Evolutionary conservation across 1,140 invertebrate species (phyloP).

Genomic region (Brachionus plicatilis): DNA sequence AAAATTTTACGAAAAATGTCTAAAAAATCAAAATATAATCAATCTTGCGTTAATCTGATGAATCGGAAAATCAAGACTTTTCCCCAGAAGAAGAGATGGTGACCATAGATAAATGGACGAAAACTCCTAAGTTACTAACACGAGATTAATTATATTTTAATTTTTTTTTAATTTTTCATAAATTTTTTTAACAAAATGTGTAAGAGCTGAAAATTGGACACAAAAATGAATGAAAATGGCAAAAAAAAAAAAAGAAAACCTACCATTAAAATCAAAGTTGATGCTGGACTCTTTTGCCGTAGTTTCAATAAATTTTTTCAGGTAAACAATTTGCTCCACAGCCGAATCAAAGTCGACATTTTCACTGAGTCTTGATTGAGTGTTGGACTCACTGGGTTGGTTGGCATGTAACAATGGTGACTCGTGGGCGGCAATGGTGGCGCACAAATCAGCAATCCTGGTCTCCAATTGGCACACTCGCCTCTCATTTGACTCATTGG

Average conservation of each 20-base stretch:
- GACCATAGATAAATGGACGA: too few species aligned
- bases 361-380: neutral
- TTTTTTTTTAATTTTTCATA: too few species aligned
- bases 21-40: too few species aligned
- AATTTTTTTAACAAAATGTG: too few species aligned
- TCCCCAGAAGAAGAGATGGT: too few species aligned
- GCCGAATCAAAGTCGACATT: neutral
- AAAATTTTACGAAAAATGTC: too few species aligned
- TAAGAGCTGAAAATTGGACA: too few species aligned
- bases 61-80: too few species aligned
- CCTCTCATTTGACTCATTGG: neutral
- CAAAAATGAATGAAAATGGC: neutral
- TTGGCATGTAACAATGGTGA: neutral
- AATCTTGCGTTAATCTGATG: too few species aligned
- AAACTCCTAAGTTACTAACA: too few species aligned
- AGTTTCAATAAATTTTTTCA: slow-evolving; percentile 22
- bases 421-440: neutral
- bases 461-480: neutral
- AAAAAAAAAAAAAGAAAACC: neutral
- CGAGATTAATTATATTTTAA: too few species aligned
- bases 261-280: slow-evolving; percentile 28
- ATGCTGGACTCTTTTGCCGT: neutral
- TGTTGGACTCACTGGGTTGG: neutral
- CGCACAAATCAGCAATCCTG: neutral
- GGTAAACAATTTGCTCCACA: neutral